Evolutionary conservation across 1,140 invertebrate species (phyloP), one percentile per base, ranked within the genome.

Genomic region (Hylaeus volcanicus): DNA sequence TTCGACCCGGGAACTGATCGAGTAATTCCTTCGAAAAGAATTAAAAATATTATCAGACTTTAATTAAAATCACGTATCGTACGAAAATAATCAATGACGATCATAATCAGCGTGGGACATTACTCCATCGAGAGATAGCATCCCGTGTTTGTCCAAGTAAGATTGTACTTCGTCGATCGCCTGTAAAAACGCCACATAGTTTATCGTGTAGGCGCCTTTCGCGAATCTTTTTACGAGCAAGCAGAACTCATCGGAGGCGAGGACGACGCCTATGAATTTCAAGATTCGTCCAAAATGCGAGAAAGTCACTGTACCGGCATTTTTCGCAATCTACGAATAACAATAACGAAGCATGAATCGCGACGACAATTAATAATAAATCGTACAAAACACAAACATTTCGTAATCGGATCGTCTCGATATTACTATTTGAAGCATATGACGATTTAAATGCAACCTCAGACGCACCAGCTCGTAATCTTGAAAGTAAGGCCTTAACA

Each of bases 401-500:
- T 53, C 1, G 51, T 15, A 15, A 15, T 56, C 12, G 15, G 14
- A 56, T 15, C 15, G 55, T 56, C 8, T 56, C 2, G 8, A 53
- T 53, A 53, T 9, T 53, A 8, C 51, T 9, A 8, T 12, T 53
- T 1, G 0, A 58, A 58, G 6, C 5, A 8, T 60, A 6, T 43
- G 15, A 78, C 12, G 5, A 26, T 71, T 43, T 1, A 69, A 71
- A 53, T 39, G 55, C 70, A 66, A 76, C 45, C 68, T 63, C 15
- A 45, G 51, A 73, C 68, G 86, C 83, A 96, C 96, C 88, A 96
- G 86, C 89, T 96, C 96, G 88, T 96, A 96, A 87, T 96, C 96
- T 91, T 96, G 96, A 91, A 97, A 96, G 87, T 96, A 96, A 0
- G 96, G 96, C 72, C 94, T 92, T 15, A 96, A 91, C 2, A 95